phyloP scores from a whole-genome alignment of 2,797 vertebrate genomes.

The Schizopygopsis pylzovi region DNA sequence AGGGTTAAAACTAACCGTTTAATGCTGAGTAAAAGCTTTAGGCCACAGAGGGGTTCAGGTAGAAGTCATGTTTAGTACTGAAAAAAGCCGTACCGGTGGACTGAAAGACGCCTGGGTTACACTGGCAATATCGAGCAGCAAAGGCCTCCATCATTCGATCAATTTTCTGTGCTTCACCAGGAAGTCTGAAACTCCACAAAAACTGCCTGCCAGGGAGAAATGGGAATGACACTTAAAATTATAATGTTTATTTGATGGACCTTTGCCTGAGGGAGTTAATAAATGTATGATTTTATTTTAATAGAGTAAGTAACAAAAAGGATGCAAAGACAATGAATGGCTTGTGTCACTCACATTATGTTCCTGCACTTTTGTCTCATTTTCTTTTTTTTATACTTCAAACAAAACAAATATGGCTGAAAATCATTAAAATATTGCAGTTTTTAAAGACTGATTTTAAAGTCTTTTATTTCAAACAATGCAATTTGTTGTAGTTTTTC shows the following conservation, averaged over 20 bases:
- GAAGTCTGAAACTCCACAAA: constrained; percentile 96
- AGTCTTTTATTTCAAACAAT: too few species aligned
- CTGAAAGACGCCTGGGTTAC: constrained; percentile 97
- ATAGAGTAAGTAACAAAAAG: neutral
- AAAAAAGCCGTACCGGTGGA: constrained; percentile 85
- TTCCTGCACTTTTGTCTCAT: neutral
- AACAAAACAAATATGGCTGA: neutral
- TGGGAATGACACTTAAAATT: constrained; percentile 15
- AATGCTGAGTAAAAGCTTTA: neutral
- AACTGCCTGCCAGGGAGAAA: constrained; percentile 83
- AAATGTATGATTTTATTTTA: neutral
- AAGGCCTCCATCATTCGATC: constrained; percentile 99
- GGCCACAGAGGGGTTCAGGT: neutral
- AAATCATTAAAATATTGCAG: neutral
- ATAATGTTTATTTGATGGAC: neutral
- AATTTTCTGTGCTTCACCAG: constrained; percentile 98
- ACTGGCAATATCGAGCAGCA: constrained; percentile 94
- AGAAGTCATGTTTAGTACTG: neutral
- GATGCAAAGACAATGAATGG: neutral
- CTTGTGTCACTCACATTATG: neutral
- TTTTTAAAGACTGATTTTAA: too few species aligned
- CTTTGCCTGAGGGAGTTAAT: neutral
- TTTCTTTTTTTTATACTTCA: neutral
- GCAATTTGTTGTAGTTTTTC: neutral
- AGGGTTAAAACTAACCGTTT: neutral